Conservation (phyloP, 2,888 invertebrate genomes). For the Physocephala rufipes region DNA sequence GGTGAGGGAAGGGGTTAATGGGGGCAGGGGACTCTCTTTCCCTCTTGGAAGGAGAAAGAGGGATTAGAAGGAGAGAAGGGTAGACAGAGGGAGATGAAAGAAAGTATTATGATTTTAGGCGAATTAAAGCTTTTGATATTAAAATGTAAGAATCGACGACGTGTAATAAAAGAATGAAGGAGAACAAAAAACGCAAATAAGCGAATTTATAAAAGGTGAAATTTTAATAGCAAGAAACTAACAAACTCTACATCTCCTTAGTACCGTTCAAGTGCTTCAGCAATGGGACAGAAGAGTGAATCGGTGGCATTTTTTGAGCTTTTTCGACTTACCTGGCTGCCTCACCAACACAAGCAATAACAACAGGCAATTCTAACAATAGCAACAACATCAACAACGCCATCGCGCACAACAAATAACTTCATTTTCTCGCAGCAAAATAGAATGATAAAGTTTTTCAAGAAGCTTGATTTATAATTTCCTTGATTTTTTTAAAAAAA, state of each 20-base stretch:
- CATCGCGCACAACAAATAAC: slow-evolving; percentile 13
- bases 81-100: not conserved
- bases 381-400: not conserved
- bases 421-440: slow-evolving; percentile 25
- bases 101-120: not conserved
- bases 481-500: slow-evolving; percentile 10
- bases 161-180: not conserved
- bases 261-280: not conserved
- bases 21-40: too few relatives aligned
- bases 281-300: not conserved
- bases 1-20: not conserved
- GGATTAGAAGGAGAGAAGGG: not conserved
- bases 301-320: not conserved
- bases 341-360: not conserved
- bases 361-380: slow-evolving; percentile 7
- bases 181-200: not conserved
- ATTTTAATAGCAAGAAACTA: slow-evolving; percentile 36
- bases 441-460: slow-evolving; percentile 21
- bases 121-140: not conserved
- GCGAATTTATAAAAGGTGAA: slow-evolving; percentile 20
- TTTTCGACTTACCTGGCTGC: not conserved
- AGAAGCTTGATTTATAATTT: slow-evolving; percentile 26
- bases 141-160: not conserved
- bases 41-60: not conserved
- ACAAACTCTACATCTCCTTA: slow-evolving; percentile 3